These are phyloP conservation scores for Trochalopteron elliotii DNA, from an alignment of 2,113 vertebrate genomes.

Conservation along the genomic window DNA sequence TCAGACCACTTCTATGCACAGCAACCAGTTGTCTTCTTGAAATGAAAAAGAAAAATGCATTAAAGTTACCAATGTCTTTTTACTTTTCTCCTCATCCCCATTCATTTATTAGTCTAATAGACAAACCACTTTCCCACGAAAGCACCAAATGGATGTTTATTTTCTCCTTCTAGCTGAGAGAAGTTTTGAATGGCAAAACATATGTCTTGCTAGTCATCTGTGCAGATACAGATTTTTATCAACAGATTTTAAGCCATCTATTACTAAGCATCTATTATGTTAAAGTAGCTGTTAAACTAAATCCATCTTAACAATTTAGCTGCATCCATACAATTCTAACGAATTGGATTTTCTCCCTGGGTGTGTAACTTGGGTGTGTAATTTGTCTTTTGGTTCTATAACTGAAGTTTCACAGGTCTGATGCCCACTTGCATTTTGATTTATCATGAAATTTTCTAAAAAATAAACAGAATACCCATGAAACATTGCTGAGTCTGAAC, in stretches of 20 bases:
- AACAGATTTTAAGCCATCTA: not conserved
- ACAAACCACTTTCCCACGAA: not conserved
- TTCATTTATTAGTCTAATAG: not conserved
- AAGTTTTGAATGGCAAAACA: not conserved
- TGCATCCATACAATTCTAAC: not conserved
- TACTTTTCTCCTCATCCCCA: not conserved
- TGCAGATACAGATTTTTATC: not conserved
- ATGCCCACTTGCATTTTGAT: not conserved
- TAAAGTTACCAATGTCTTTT: not conserved
- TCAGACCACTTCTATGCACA: not conserved
- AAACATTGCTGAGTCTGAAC: not conserved
- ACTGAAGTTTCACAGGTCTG: not conserved
- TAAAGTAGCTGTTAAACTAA: not conserved
- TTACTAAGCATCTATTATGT: not conserved
- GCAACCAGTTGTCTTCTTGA: not conserved
- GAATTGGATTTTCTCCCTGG: not conserved
- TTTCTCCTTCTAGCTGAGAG: not conserved
- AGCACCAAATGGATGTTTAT: not conserved
- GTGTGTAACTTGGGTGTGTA: not conserved
- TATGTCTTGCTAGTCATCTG: not conserved
- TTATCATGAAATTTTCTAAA: not conserved
- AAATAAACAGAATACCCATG: not conserved
- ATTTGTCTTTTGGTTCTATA: not conserved
- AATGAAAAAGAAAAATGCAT: not conserved
- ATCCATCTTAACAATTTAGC: not conserved